Evolutionary conservation across 2,888 invertebrate species (phyloP).

Genomic region (Hypomecis punctinalis): DNA sequence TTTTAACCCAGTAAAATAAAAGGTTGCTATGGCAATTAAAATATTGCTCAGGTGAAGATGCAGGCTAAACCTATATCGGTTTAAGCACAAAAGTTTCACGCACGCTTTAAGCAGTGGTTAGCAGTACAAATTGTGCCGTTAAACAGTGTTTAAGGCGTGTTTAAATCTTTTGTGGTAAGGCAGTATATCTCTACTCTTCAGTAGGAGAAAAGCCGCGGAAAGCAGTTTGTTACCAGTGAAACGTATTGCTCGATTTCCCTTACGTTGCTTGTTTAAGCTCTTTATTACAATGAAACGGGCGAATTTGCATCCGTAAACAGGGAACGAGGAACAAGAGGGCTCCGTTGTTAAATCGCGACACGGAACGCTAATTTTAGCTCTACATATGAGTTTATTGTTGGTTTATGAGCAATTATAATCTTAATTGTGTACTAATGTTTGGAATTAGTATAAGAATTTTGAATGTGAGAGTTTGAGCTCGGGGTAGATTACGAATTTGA

Average conservation of each 20-base stretch:
- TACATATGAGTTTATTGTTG: neutral
- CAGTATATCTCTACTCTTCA: neutral
- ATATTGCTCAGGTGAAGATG: too few species aligned
- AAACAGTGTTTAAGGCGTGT: too few species aligned
- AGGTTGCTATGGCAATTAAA: too few species aligned
- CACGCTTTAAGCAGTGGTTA: too few species aligned
- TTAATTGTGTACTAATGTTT: neutral
- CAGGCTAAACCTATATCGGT: too few species aligned
- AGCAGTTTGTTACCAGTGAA: slow-evolving; percentile 4
- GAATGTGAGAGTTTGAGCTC: too few species aligned
- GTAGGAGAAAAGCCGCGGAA: neutral
- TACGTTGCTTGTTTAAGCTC: slow-evolving; percentile 24
- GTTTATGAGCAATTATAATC: neutral
- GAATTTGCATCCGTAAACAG: slow-evolving; percentile 37
- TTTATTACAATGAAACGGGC: slow-evolving; percentile 27
- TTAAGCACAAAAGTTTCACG: too few species aligned
- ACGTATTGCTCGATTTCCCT: slow-evolving; percentile 8
- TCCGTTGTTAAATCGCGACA: slow-evolving; percentile 23
- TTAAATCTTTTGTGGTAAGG: too few species aligned
- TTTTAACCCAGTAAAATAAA: too few species aligned
- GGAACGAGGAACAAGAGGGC: slow-evolving; percentile 10
- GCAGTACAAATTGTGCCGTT: too few species aligned
- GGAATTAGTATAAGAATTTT: too few species aligned
- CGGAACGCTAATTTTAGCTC: slow-evolving; percentile 24
- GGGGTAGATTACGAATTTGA: too few species aligned